Evolutionary conservation across 2,797 vertebrate genomes (phyloP), one percentile per base, ranked within the genome.

Genomic region (Platalea minor): DNA sequence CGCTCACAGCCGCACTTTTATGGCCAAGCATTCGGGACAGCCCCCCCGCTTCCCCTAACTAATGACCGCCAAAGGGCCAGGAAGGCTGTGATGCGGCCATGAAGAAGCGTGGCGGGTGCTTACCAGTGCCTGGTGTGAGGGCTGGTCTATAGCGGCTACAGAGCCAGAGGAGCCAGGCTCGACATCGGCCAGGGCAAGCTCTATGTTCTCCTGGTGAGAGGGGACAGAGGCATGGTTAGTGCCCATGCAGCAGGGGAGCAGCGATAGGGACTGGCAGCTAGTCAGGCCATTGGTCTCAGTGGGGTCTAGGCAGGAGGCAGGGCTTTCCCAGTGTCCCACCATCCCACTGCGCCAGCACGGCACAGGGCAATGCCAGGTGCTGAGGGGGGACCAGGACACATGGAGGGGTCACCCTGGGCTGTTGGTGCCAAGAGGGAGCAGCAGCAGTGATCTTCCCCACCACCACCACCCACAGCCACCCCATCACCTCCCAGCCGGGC

Each of bases 91-190:
- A 64, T 3, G 16, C 3, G 21, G 56, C 48, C 23, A 6, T 3
- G 8, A 50, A 17, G 70, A 56, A 65, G 65, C 6, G 14, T 8
- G 33, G 19, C 0, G 33, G 39, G 72, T 89, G 69, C 99, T 99
- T 99, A 99, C 99, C 99, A 99, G 98, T 46, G 99, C 98, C 98
- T 99, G 99, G 95, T 98, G 98, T 3, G 99, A 99, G 73, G 99
- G 97, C 96, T 99, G 99, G 97, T 99, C 99, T 97, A 99, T 98
- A 94, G 98, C 98, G 15, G 99, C 99, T 97, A 99, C 98, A 53
- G 99, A 99, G 96, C 98, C 98, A 69, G 98, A 98, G 53, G 96
- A 97, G 96, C 96, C 97, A 53, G 99, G 98, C 96, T 99, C 99
- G 96, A 99, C 97, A 95, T 99, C 99, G 93, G 99, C 98, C 98